A percentile compares a stretch with the other conserved stretches of the same genome.
These are phyloP conservation scores for Palythoa heliodiscus DNA, from an alignment of 92 coral and sea anemone genomes.

Conservation along the genomic window DNA sequence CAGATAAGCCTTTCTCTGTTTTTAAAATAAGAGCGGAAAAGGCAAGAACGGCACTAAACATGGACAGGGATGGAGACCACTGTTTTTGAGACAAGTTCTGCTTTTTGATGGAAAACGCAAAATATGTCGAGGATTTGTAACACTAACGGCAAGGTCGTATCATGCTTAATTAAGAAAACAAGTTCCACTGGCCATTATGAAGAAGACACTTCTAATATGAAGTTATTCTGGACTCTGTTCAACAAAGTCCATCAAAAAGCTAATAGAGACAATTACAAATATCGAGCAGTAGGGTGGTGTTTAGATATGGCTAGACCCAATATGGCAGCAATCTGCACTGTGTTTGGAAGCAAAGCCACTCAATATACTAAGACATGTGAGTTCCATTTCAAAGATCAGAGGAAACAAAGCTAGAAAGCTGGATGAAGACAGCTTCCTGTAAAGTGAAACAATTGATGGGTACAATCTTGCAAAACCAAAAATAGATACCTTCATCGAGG, in stretches of 20 bases:
- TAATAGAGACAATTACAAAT: background rate
- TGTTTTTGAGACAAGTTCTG: slow-evolving; percentile 57
- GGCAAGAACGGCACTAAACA: slow-evolving; percentile 37
- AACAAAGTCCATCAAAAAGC: slow-evolving; percentile 10
- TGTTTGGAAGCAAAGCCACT: slow-evolving; percentile 49
- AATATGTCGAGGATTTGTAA: slow-evolving; percentile 46
- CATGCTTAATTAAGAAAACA: slow-evolving; percentile 45
- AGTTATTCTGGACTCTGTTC: background rate
- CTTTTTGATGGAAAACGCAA: slow-evolving; percentile 67
- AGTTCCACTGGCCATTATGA: slow-evolving; percentile 41
- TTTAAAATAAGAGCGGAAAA: slow-evolving; percentile 57
- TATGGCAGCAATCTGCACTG: slow-evolving; percentile 40
- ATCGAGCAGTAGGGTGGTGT: background rate
- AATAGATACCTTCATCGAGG: slow-evolving; percentile 48
- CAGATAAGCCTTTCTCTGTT: background rate
- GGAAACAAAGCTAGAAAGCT: slow-evolving; percentile 59
- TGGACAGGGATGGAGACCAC: slow-evolving; percentile 54
- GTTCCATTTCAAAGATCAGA: slow-evolving; percentile 66
- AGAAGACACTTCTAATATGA: background rate
- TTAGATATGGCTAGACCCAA: background rate
- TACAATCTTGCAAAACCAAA: slow-evolving; percentile 50
- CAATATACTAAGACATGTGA: slow-evolving; percentile 53
- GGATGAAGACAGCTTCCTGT: slow-evolving; percentile 36
- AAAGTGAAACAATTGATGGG: slow-evolving; percentile 34
- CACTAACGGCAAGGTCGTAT: slow-evolving; percentile 55